Conservation (phyloP, 2,888 invertebrate species). For the Zeuzera pyrina region DNA sequence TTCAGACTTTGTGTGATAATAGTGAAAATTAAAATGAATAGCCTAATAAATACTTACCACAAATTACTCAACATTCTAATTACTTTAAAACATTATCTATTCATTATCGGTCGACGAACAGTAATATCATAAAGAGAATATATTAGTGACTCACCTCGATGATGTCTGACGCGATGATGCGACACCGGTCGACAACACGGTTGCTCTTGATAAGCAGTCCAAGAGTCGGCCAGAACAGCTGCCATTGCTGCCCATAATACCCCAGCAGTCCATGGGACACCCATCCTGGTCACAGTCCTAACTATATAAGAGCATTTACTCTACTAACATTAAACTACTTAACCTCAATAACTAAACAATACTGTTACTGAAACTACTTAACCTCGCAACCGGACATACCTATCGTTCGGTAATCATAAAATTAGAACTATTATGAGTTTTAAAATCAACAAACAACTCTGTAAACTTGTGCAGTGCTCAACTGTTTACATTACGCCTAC, state of each 20-base stretch:
- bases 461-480: constrained; percentile 54
- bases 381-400: constrained; percentile 20
- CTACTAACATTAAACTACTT: too few species aligned
- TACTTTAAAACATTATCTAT: too few species aligned
- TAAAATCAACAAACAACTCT: constrained; percentile 52
- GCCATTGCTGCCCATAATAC: constrained; percentile 47
- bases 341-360: constrained; percentile 26
- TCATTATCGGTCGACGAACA: too few species aligned
- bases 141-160: constrained; percentile 69
- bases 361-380: constrained; percentile 9
- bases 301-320: constrained; percentile 37
- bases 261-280: constrained; percentile 40
- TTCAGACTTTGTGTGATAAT: too few species aligned
- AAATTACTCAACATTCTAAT: too few species aligned
- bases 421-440: too few species aligned
- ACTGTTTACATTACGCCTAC: constrained; percentile 56
- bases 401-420: too few species aligned
- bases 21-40: too few species aligned
- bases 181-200: constrained; percentile 75
- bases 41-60: too few species aligned
- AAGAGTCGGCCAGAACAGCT: constrained; percentile 74
- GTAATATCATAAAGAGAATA: too few species aligned
- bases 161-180: constrained; percentile 75
- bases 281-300: constrained; percentile 35
- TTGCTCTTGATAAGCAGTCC: constrained; percentile 78